Percentiles rank a stretch among this genome's conserved stretches.
Evolutionary conservation across 2,113 vertebrate genomes (phyloP).

Genomic region (Eretmochelys imbricata): DNA sequence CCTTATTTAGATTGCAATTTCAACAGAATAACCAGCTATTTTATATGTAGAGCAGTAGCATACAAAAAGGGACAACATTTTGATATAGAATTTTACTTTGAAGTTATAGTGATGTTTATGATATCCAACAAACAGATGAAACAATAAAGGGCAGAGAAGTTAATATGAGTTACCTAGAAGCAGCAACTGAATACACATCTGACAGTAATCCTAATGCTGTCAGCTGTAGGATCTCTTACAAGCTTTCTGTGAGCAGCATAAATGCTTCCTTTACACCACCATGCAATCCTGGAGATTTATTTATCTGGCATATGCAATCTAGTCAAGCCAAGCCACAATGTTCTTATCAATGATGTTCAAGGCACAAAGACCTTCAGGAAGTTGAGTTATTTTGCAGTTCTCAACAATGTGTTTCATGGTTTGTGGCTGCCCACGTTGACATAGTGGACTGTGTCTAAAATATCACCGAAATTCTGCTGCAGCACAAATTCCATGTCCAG

Average conservation of each 20-base stretch:
- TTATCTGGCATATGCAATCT: too few relatives aligned
- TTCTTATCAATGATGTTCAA: too few relatives aligned
- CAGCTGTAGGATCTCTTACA: not conserved
- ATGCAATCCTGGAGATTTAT: not conserved
- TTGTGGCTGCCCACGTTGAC: too few relatives aligned
- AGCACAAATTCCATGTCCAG: too few relatives aligned
- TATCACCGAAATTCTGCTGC: too few relatives aligned
- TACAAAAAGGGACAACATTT: not conserved
- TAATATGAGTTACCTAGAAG: not conserved
- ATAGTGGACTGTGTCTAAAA: too few relatives aligned
- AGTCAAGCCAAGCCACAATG: too few relatives aligned
- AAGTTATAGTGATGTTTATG: not conserved
- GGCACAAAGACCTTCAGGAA: too few relatives aligned
- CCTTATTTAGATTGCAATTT: not conserved
- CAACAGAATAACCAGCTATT: not conserved
- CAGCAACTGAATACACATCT: not conserved
- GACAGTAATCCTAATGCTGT: not conserved
- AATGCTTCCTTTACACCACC: not conserved
- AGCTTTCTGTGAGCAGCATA: not conserved
- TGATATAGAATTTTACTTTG: not conserved
- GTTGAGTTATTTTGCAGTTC: too few relatives aligned
- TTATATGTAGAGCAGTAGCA: accelerated
- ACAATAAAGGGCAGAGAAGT: not conserved
- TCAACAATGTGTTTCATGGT: too few relatives aligned
- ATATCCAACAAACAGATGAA: not conserved